phyloP scores from a whole-genome alignment of 1,140 invertebrate species.

The Schlechtendalia chinensis region DNA sequence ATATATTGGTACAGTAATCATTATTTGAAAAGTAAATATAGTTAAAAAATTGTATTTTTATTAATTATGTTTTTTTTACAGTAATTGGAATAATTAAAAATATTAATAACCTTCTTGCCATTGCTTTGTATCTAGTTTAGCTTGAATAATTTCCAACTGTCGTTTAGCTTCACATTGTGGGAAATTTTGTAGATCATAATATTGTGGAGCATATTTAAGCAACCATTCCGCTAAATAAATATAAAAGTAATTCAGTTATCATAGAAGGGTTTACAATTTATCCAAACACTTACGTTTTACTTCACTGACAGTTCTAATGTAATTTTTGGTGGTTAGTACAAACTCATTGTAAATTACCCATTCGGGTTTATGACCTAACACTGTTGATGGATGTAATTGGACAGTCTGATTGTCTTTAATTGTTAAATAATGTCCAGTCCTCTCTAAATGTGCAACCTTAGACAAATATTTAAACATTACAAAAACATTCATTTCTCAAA shows the following conservation, averaged over 20 bases:
- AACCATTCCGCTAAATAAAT: conserved; percentile 82
- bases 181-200: conserved; percentile 97
- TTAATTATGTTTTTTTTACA: background rate
- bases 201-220: conserved; percentile 92
- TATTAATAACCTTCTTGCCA: conserved; percentile 79
- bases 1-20: background rate
- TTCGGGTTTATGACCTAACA: conserved; percentile 98
- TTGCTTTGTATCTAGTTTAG: conserved; percentile 79
- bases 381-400: conserved; percentile 97
- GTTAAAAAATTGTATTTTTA: too few species aligned
- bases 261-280: background rate
- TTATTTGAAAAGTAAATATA: too few species aligned
- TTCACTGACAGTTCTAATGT: conserved; percentile 97
- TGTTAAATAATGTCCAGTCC: conserved; percentile 95
- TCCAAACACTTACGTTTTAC: conserved; percentile 84
- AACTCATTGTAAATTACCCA: conserved; percentile 99
- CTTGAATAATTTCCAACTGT: conserved; percentile 82
- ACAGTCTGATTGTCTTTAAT: conserved; percentile 99
- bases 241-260: conserved; percentile 44
- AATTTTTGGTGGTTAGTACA: conserved; percentile 98
- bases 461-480: conserved; percentile 35
- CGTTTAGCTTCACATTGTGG: conserved; percentile 95
- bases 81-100: conserved; percentile 36
- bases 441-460: conserved; percentile 90
- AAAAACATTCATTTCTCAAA: background rate